phyloP scores from a whole-genome alignment of 1,140 invertebrate species.

The Penaeus chinensis region DNA sequence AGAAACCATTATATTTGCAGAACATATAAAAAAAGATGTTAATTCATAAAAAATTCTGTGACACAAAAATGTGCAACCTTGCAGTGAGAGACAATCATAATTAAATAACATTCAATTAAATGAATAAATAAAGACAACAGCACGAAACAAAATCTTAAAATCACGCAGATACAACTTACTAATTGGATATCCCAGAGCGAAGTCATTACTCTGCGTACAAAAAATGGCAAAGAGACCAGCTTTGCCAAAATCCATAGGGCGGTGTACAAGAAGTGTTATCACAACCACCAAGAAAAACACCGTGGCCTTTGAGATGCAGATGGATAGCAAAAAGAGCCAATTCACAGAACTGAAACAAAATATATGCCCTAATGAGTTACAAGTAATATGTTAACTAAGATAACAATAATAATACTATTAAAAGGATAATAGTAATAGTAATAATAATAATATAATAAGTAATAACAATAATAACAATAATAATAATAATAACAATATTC shows the following conservation, averaged over 20 bases:
- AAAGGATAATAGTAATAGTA: too few relatives aligned
- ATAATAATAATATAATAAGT: too few relatives aligned
- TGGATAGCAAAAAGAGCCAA: slow-evolving; percentile 66
- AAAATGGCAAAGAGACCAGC: slow-evolving; percentile 95
- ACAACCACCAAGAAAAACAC: slow-evolving; percentile 87
- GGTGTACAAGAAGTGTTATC: slow-evolving; percentile 82
- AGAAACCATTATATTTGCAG: too few relatives aligned
- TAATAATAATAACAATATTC: too few relatives aligned
- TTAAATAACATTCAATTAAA: neutral
- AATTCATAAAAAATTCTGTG: too few relatives aligned
- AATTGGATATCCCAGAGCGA: slow-evolving; percentile 96
- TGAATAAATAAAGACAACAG: neutral
- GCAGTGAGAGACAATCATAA: too few relatives aligned
- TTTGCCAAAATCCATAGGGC: slow-evolving; percentile 82
- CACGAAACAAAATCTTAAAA: slow-evolving; percentile 21
- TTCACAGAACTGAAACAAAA: slow-evolving; percentile 58
- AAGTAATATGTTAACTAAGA: neutral
- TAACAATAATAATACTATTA: too few relatives aligned
- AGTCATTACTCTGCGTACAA: slow-evolving; percentile 97
- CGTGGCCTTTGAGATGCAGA: slow-evolving; percentile 86
- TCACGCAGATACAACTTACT: slow-evolving; percentile 74
- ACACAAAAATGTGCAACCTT: too few relatives aligned
- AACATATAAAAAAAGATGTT: too few relatives aligned
- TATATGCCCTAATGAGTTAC: neutral
- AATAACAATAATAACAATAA: too few relatives aligned